These are phyloP conservation scores for Hafferia zeledoni DNA, from an alignment of 2,797 vertebrate genomes.

Conservation along the genomic window DNA sequence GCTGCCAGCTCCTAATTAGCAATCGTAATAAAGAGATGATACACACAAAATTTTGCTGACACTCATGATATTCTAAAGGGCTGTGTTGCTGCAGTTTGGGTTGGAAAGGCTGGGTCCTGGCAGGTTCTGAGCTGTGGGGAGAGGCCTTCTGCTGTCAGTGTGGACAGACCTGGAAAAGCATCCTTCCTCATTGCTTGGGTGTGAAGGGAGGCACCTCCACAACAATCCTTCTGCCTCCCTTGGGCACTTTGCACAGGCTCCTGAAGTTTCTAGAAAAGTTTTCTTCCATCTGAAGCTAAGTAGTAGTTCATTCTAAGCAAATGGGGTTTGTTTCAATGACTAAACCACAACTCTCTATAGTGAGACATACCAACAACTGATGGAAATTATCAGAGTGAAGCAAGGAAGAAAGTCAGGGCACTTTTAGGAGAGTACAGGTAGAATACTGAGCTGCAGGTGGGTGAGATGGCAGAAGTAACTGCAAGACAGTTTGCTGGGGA, in stretches of 20 bases:
- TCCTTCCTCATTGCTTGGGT: not conserved
- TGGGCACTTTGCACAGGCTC: not conserved
- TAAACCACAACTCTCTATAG: not conserved
- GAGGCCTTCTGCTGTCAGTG: not conserved
- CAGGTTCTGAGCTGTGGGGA: accelerated
- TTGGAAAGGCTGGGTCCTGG: not conserved
- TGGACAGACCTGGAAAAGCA: not conserved
- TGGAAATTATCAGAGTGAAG: not conserved
- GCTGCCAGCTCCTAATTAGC: not conserved
- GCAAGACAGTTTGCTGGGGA: not conserved
- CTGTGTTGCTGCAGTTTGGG: not conserved
- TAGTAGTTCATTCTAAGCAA: not conserved
- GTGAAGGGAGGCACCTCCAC: not conserved
- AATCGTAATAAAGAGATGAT: not conserved
- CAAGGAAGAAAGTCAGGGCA: not conserved
- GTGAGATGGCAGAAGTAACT: not conserved
- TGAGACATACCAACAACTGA: not conserved
- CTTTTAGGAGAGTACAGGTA: not conserved
- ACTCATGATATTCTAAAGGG: not conserved
- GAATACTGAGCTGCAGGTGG: not conserved
- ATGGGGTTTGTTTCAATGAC: not conserved
- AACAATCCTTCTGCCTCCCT: not conserved
- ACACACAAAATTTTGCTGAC: not conserved
- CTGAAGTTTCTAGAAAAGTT: not conserved
- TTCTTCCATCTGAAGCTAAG: not conserved